phyloP scores from a whole-genome alignment of 2,797 vertebrate genomes.

The Coregonus ussuriensis region DNA sequence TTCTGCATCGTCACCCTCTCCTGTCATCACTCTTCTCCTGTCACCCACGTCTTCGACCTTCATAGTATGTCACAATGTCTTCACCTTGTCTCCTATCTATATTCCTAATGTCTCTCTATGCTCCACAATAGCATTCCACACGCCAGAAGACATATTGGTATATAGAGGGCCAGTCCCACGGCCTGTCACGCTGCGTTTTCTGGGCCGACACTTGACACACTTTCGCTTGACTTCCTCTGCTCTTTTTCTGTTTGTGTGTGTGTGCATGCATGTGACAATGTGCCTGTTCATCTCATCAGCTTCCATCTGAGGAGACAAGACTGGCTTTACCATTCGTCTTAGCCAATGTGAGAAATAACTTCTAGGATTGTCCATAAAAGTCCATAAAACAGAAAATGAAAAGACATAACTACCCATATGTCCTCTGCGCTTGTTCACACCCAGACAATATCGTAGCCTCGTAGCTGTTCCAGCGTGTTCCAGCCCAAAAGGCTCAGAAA shows the following conservation, averaged over 20 bases:
- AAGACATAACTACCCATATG: slow-evolving; percentile 51
- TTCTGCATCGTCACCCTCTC: background rate
- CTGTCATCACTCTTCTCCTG: background rate
- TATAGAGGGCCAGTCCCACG: background rate
- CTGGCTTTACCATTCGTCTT: background rate
- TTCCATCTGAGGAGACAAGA: slow-evolving; percentile 39
- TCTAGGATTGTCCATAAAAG: background rate
- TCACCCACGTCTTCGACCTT: background rate
- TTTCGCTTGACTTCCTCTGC: background rate
- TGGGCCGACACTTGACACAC: background rate
- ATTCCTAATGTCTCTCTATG: slow-evolving; percentile 42
- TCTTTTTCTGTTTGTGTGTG: background rate
- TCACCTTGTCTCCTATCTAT: slow-evolving; percentile 13
- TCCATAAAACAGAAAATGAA: slow-evolving; percentile 66
- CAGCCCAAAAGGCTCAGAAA: slow-evolving; percentile 3
- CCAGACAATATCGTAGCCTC: background rate
- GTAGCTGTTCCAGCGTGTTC: background rate
- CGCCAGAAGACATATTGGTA: slow-evolving; percentile 18
- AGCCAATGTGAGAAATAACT: background rate
- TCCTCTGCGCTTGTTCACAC: slow-evolving; percentile 47
- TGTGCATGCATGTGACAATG: background rate
- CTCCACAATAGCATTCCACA: slow-evolving; percentile 40
- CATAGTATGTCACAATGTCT: slow-evolving; percentile 23
- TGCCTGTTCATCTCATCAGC: slow-evolving; percentile 44
- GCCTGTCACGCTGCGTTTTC: background rate